A percentile compares a stretch with the other conserved stretches of the same genome.
Conservation (phyloP, 2,113 vertebrate species). For the Camelus dromedarius region DNA sequence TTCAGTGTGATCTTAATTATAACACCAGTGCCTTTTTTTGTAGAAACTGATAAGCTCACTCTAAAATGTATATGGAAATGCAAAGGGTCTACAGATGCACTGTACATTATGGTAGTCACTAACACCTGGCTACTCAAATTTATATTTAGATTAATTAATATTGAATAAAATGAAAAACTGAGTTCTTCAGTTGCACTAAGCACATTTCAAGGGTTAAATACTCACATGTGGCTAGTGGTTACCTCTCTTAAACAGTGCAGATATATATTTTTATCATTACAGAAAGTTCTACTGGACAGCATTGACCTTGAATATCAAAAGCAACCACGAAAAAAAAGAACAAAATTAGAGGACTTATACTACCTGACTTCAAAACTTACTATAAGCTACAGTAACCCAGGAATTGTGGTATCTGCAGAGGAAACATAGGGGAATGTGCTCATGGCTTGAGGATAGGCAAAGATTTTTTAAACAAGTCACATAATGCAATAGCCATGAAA, state of each 20-base stretch:
- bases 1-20: accelerated
- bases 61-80: not conserved
- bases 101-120: accelerated
- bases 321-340: not conserved
- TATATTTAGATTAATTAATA: not conserved
- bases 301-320: not conserved
- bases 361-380: not conserved
- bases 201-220: not conserved
- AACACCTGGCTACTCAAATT: not conserved
- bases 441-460: not conserved
- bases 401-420: not conserved
- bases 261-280: not conserved
- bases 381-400: not conserved
- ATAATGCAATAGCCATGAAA: not conserved
- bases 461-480: not conserved
- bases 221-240: not conserved
- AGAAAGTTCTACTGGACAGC: not conserved
- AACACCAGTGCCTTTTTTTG: not conserved
- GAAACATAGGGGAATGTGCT: not conserved
- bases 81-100: no score
- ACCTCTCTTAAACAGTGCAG: not conserved
- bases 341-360: not conserved
- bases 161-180: not conserved
- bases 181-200: not conserved
- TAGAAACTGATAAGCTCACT: not conserved